Evolutionary conservation across 2,113 vertebrate genomes (phyloP).

Genomic region (Pseudopipra pipra): DNA sequence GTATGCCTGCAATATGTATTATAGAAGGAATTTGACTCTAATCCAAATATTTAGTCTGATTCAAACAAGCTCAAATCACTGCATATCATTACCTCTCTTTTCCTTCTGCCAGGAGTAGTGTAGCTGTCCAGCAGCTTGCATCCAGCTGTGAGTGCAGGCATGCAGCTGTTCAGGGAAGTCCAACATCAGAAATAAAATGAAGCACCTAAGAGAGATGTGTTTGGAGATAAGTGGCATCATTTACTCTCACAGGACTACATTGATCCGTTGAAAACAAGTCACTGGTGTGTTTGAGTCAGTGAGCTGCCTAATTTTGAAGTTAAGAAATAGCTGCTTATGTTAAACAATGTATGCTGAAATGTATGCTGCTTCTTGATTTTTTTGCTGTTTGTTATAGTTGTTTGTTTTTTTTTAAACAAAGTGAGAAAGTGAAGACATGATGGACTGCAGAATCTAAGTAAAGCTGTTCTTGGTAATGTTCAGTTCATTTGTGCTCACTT

Average conservation of each 20-base stretch:
- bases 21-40: constrained; percentile 16
- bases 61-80: neutral
- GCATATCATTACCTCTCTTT: constrained; percentile 29
- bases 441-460: neutral
- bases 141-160: constrained; percentile 21
- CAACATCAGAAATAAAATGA: neutral
- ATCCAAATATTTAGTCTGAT: constrained; percentile 70
- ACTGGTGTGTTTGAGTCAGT: neutral
- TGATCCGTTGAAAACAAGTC: neutral
- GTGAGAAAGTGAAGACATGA: neutral
- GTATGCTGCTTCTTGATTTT: neutral
- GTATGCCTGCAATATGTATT: constrained; percentile 25
- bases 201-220: neutral
- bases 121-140: constrained; percentile 32
- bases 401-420: neutral
- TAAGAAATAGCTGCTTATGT: neutral
- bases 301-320: neutral
- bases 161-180: neutral
- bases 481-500: neutral
- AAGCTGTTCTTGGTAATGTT: neutral
- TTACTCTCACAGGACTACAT: neutral
- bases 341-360: neutral
- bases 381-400: neutral
- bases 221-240: neutral
- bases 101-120: neutral